phyloP scores from a whole-genome alignment of 2,797 vertebrate species.

The Micromesistius poutassou region DNA sequence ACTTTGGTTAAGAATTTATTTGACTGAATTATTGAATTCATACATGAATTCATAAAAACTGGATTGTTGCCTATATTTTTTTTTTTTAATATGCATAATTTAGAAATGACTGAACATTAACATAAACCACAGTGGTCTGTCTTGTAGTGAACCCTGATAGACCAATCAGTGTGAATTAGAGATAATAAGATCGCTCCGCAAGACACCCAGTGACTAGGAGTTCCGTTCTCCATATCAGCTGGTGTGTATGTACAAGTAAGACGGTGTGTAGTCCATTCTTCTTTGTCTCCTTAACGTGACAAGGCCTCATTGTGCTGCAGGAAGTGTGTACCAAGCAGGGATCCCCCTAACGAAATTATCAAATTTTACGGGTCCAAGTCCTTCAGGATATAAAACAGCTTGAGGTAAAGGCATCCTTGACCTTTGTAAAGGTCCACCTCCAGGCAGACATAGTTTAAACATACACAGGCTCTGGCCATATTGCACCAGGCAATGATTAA shows the following conservation, averaged over 20 bases:
- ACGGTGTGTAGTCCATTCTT: not conserved
- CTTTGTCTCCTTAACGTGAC: not conserved
- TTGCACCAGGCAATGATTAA: conserved; percentile 31
- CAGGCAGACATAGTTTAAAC: not conserved
- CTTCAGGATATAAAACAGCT: not conserved
- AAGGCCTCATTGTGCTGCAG: not conserved
- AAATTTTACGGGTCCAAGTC: not conserved
- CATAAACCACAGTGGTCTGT: not conserved
- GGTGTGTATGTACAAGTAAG: not conserved
- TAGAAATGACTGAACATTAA: not conserved
- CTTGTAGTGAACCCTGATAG: not conserved
- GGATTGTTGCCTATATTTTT: not conserved
- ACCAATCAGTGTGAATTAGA: not conserved
- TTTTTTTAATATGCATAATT: not conserved
- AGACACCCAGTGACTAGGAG: not conserved
- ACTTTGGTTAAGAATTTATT: not conserved
- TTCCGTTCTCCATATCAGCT: not conserved
- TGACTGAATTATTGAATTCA: not conserved
- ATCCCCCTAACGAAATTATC: not conserved
- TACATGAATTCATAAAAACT: not conserved
- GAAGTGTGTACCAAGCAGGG: not conserved
- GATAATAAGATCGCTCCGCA: not conserved
- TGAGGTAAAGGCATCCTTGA: not conserved
- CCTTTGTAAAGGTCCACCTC: conserved; percentile 5
- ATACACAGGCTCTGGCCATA: conserved; percentile 18